Percentiles rank a stretch among this genome's conserved stretches.
These are phyloP conservation scores for Anguilla rostrata DNA, from an alignment of 2,113 vertebrate genomes.

Conservation along the genomic window DNA sequence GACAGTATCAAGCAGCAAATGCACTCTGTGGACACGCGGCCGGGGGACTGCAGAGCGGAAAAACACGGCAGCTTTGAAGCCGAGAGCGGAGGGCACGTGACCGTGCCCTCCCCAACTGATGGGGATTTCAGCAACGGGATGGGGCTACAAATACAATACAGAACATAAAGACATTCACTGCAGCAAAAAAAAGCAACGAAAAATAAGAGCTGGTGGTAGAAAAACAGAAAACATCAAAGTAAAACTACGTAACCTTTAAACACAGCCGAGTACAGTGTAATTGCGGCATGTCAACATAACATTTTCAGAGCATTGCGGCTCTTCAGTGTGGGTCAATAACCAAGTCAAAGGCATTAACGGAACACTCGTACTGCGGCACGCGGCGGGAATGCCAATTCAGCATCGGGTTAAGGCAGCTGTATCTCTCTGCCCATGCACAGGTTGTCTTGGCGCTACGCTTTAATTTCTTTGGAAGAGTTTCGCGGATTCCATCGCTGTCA, in stretches of 20 bases:
- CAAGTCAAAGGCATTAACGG: neutral
- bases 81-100: too few relatives aligned
- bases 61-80: too few relatives aligned
- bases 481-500: conserved; percentile 39
- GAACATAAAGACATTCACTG: neutral
- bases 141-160: too few relatives aligned
- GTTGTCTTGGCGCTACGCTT: conserved; percentile 50
- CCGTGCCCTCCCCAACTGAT: too few relatives aligned
- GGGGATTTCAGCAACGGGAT: too few relatives aligned
- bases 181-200: neutral
- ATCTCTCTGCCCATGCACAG: conserved; percentile 5
- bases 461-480: neutral
- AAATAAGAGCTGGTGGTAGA: neutral
- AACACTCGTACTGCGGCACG: neutral
- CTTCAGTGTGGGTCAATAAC: neutral
- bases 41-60: too few relatives aligned
- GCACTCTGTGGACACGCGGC: too few relatives aligned
- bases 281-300: neutral
- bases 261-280: neutral
- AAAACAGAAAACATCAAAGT: neutral
- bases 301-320: neutral
- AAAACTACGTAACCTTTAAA: neutral
- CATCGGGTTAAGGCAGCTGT: neutral
- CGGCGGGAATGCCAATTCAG: neutral
- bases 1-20: too few relatives aligned